Conservation (phyloP, 2,888 invertebrate genomes). For the Mystacides longicornis region DNA sequence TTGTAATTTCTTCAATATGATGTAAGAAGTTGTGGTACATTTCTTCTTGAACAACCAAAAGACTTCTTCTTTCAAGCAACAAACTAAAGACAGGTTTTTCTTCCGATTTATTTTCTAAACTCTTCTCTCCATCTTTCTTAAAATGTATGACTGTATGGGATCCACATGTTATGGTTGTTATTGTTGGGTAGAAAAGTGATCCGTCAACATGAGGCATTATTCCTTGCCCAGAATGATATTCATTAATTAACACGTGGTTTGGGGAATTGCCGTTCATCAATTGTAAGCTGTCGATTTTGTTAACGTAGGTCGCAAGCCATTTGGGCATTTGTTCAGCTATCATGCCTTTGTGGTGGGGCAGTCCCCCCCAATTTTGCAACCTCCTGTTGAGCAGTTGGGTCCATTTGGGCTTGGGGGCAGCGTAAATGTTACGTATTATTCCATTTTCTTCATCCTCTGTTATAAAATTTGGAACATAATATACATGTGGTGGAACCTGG, state of each 20-base stretch:
- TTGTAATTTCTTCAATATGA: constrained; percentile 65
- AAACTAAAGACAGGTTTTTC: constrained; percentile 43
- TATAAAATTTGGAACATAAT: constrained; percentile 85
- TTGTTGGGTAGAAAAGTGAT: constrained; percentile 83
- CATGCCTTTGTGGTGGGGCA: constrained; percentile 91
- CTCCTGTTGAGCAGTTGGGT: constrained; percentile 83
- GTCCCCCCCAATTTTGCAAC: constrained; percentile 96
- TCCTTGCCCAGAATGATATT: constrained; percentile 88
- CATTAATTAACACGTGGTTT: constrained; percentile 93
- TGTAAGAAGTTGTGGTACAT: constrained; percentile 82
- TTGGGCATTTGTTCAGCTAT: constrained; percentile 79
- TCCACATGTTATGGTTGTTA: constrained; percentile 88
- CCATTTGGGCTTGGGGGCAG: constrained; percentile 92
- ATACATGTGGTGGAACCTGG: constrained; percentile 55
- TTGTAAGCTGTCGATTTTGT: constrained; percentile 59
- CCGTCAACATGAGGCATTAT: constrained; percentile 98
- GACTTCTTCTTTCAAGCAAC: constrained; percentile 79
- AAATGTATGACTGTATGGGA: constrained; percentile 89
- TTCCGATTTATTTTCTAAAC: constrained; percentile 31
- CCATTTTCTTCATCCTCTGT: constrained; percentile 61
- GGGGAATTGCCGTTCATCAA: constrained; percentile 67
- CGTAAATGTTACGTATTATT: constrained; percentile 66
- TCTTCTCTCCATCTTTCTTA: constrained; percentile 41
- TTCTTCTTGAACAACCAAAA: constrained; percentile 75
- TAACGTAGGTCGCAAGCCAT: constrained; percentile 71